Evolutionary conservation across 2,888 invertebrate genomes (phyloP).

Genomic region (Rotaria socialis): DNA sequence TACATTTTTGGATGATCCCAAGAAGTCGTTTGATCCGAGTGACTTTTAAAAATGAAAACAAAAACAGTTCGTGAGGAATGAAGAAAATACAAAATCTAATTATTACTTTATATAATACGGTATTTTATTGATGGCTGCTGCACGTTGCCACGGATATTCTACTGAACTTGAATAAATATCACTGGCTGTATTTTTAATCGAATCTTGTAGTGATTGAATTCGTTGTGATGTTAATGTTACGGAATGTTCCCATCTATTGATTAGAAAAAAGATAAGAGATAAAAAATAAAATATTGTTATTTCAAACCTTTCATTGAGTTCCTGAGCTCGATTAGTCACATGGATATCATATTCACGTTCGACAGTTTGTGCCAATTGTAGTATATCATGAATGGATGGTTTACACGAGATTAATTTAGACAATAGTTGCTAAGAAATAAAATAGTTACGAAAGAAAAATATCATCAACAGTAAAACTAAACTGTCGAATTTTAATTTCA

Average conservation of each 20-base stretch:
- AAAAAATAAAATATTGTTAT: neutral
- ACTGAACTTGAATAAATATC: slow-evolving; percentile 41
- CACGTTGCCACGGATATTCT: slow-evolving; percentile 44
- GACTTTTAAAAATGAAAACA: neutral
- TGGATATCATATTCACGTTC: slow-evolving; percentile 12
- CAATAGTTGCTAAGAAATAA: neutral
- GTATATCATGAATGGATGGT: neutral
- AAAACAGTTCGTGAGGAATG: neutral
- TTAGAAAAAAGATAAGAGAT: neutral
- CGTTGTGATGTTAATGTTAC: neutral
- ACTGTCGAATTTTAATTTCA: neutral
- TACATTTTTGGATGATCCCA: slow-evolving; percentile 47
- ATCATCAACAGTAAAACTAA: neutral
- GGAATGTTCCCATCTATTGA: slow-evolving; percentile 1
- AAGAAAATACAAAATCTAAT: neutral
- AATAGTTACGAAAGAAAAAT: no score
- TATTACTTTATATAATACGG: slow-evolving; percentile 45
- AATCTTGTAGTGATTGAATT: neutral
- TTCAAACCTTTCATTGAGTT: neutral
- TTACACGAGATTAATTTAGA: neutral
- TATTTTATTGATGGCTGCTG: slow-evolving; percentile 36
- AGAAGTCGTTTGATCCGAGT: slow-evolving; percentile 43
- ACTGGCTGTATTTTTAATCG: neutral
- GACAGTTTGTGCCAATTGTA: neutral
- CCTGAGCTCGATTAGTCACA: neutral